Evolutionary conservation across 1,140 invertebrate species (phyloP), one percentile per base, ranked within the genome.

Genomic region (Zaprionus lachaisei): DNA sequence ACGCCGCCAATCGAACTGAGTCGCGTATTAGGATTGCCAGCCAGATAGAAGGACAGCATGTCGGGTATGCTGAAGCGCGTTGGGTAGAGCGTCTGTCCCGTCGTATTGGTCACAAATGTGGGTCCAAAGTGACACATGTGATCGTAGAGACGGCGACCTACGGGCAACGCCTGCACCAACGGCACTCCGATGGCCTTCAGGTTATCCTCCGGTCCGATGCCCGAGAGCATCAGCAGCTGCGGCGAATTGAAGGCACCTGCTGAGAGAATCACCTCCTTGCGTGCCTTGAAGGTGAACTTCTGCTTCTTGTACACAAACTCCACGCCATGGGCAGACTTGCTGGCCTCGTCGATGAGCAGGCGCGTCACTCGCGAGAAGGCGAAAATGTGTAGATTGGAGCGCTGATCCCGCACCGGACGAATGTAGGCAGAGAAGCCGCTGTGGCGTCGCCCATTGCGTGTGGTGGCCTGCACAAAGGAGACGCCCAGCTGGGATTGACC

Each of bases 201-300:
- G 72, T 95, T 94, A 41, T 93, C 81, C 81, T 93, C 94, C 12
- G 96, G 96, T 1, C 97, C 97, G 7, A 98, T 94, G 0, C 97
- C 97, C 1, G 96, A 97, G 0, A 97, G 93, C 95, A 97, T 96
- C 28, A 98, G 92, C 9, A 98, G 79, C 92, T 97, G 96, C 0
- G 97, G 96, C 1, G 96, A 96, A 87, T 96, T 96, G 38, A 97
- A 95, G 1, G 96, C 94, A 0, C 97, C 97, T 11, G 96, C 96
- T 38, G 96, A 95, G 9, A 96, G 56, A 38, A 96, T 95, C 0
- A 96, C 94, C 92, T 97, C 96, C 79, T 95, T 96, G n/a, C 91
- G 93, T 1, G 95, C 95, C 65, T 92, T 93, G 6, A 95, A 94
- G 38, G 91, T 91, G 60, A 93, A 94, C 3, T 74, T 60, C 28